Base-by-base conservation (phyloP, 2,888 invertebrate species). In the Monoplex corrugatus region DNA sequence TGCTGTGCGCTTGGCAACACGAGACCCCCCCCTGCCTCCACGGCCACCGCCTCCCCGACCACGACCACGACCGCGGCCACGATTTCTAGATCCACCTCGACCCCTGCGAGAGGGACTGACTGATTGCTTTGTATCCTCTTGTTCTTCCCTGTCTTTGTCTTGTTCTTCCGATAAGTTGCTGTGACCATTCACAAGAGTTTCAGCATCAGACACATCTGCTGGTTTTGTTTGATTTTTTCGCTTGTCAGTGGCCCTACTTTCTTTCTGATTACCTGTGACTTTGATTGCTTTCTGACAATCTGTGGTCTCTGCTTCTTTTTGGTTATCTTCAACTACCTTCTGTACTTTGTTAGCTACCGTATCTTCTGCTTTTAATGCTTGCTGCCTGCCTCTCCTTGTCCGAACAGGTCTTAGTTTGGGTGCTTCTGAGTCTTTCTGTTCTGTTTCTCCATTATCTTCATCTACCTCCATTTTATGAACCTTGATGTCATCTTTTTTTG, bases 1-100 rank as follows among this genome's bases (percentile, higher is more conserved):
- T 8, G 90, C 91, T 63, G 88, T 32, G 13, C 91, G 86, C 75
- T 91, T 91, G 19, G 84, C 50, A 16, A 6, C 87, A 16, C 80
- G 80, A 23, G 63, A 44, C 16, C 88, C 88, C 40, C 72, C 68
- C 23, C 68, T 87, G 32, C 78, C 78, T 28, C 78, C 78, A 80
- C 78, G 50, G 23, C 57, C 57, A 28, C 45, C 44, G 0, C 85
- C 63, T 45, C 63, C 89, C 80, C 87, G 87, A 82, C 75, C 75
- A 44, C 63, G 75, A 38, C 88, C 89, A 63, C 86, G 43, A 28
- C 75, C 89, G 63, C 83, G 90, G 5, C 90, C 45, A 3, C 85
- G 78, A 63, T 50, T 88, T 83, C 87, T 88, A 82, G 82, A 78
- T 44, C 63, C 82, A 38, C 88, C 89, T 72, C 86, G 43, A 28